phyloP scores from a whole-genome alignment of 2,797 vertebrate genomes.

The Crenichthys baileyi region DNA sequence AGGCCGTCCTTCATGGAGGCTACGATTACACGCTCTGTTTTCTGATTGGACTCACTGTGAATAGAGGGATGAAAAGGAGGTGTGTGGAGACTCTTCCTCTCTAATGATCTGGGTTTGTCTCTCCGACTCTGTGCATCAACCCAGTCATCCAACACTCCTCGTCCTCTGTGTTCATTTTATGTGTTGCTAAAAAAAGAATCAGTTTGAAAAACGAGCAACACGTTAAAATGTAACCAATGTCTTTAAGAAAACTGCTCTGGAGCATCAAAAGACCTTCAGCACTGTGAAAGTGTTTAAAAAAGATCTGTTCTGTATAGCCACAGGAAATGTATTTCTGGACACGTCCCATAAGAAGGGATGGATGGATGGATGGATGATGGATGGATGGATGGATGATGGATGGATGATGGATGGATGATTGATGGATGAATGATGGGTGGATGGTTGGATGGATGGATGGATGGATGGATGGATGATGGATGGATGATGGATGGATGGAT shows the following conservation, averaged over 20 bases:
- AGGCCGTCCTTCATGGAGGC: constrained; percentile 60
- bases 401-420: rapidly evolving
- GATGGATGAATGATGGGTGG: no score
- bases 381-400: no score
- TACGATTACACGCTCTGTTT: constrained; percentile 57
- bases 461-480: no score
- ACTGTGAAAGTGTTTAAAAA: no score
- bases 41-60: constrained; percentile 24
- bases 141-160: background rate
- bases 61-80: constrained; percentile 28
- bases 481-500: no score
- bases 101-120: constrained; percentile 14
- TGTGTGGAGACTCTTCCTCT: constrained; percentile 9
- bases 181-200: background rate
- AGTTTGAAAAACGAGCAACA: background rate
- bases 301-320: no score
- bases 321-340: no score
- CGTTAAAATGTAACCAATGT: background rate
- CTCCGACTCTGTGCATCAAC: background rate
- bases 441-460: no score
- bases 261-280: no score
- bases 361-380: no score
- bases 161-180: background rate
- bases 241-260: no score
- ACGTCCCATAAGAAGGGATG: no score